Base-by-base conservation (phyloP, 2,888 invertebrate species). In the Perizoma flavofasciatum region DNA sequence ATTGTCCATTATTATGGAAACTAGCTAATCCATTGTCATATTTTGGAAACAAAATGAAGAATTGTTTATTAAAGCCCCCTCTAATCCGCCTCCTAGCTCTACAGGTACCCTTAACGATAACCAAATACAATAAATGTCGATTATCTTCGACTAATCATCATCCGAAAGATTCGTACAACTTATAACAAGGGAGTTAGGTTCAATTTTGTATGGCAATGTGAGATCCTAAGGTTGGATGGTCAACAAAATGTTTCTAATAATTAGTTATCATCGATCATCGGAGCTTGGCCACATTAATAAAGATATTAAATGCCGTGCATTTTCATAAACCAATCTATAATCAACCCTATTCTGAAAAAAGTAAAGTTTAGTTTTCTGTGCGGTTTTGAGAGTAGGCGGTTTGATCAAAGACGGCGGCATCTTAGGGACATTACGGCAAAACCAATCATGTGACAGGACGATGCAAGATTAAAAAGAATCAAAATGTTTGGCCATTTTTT, bases 241-340 rank as follows among this genome's bases (percentile, higher is more conserved):
- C 85, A 85, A 82, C 84, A 79, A 86, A 86, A 87, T 89, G 88
- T 89, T 88, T 88, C 88, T 82, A 87, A 87, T 89, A 88, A 89
- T 89, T 89, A 89, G 86, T 88, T 88, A 88, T 88, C 88, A 88
- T 89, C 88, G 84, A 88, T 89, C 88, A 88, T 86, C 88, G 75
- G 76, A 82, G 79, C 82, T 81, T 79, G 84, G 82, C 82, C 82
- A 87, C 86, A 86, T 88, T 88, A 88, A 89, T 88, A 89, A 85
- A 89, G 88, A 86, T 88, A 89, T 89, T 84, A 86, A 88, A 88
- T 87, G 85, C 86, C 85, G 80, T 81, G 73, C 68, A 71, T 67
- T 63, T 61, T 53, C 48, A 33, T 53, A 9, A 6, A 0, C 3
- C 37, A 43, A 4, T 2, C 32, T 10, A 66, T 58, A 52, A 9